These are phyloP conservation scores for Porites australiensis DNA, from an alignment of 64 coral and sea anemone genomes.

Conservation along the genomic window DNA sequence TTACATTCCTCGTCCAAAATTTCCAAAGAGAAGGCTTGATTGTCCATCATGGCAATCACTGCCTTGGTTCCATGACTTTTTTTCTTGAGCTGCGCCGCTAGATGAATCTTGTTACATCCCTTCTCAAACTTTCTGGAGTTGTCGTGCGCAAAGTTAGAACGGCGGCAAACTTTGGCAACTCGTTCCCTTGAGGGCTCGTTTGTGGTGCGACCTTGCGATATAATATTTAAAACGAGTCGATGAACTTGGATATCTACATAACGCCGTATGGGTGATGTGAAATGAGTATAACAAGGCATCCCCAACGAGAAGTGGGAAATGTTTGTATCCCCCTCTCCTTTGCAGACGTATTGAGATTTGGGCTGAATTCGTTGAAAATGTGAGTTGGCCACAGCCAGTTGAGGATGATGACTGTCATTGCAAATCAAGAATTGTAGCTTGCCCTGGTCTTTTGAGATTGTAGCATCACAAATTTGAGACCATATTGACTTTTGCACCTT, in stretches of 20 bases:
- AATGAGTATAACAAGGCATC: slow-evolving; percentile 63
- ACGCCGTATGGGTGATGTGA: slow-evolving; percentile 90
- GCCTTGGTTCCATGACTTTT: neutral
- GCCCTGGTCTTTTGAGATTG: neutral
- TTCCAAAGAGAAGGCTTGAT: slow-evolving; percentile 41
- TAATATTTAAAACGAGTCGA: neutral
- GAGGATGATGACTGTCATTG: slow-evolving; percentile 64
- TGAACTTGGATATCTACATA: slow-evolving; percentile 87
- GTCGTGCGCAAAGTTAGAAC: slow-evolving; percentile 54
- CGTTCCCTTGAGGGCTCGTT: neutral
- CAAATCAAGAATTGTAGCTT: slow-evolving; percentile 57
- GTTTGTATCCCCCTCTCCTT: slow-evolving; percentile 1
- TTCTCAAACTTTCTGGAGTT: slow-evolving; percentile 79
- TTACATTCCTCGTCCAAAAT: neutral
- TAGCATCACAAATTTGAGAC: neutral
- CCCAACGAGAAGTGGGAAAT: slow-evolving; percentile 62
- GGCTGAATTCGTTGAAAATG: slow-evolving; percentile 66
- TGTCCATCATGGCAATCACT: slow-evolving; percentile 45
- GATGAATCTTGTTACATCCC: slow-evolving; percentile 45
- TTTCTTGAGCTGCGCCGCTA: slow-evolving; percentile 51
- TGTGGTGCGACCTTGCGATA: neutral
- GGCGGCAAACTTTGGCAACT: slow-evolving; percentile 64
- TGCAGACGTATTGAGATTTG: slow-evolving; percentile 43
- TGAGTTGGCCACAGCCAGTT: slow-evolving; percentile 55
- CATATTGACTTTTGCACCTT: neutral